Evolutionary conservation across 2,888 invertebrate genomes (phyloP), one percentile per base, ranked within the genome.

Genomic region (Amphipyra tragopoginis): DNA sequence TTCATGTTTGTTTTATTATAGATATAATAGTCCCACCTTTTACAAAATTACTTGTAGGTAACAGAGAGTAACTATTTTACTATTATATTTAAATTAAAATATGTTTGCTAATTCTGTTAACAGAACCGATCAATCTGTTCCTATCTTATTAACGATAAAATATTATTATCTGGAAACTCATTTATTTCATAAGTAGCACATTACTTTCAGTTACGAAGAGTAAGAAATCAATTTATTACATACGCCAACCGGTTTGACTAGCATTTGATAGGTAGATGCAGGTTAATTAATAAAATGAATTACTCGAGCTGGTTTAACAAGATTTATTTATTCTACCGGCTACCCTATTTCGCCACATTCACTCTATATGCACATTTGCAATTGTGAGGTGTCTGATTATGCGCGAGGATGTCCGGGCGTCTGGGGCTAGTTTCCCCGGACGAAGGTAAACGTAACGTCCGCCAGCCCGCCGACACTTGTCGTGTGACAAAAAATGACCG

Each of bases 341-440:
- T 49, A 33, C 26, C 8, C 7, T 58, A 42, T 68, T 67, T 64
- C 77, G n/a, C 56, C 64, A 72, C 47, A 5, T 14, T 49, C 14
- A 39, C 11, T 58, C 42, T 56, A 54, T 74, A 61, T 64, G 56
- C 51, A 48, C 63, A 62, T 55, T 54, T 26, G 45, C 15, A 49
- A 54, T 56, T 53, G 60, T 56, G 38, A 63, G 57, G 56, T 68
- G 63, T 43, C 55, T 59, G 58, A 65, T 60, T 68, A 75, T 75
- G 61, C 61, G 63, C 48, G 48, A 57, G 79, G 76, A 79, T 50
- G 58, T 79, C 79, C 76, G 76, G 58, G 47, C 79, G 53, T 33
- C 47, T 42, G 49, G 61, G 38, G 64, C 58, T 51, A 72, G 79
- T 79, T 76, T 76, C 72, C 76, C 76, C 79, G 76, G 79, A 75